These are phyloP conservation scores for Mythimna ferrago DNA, from an alignment of 2,888 invertebrate genomes.

Conservation along the genomic window DNA sequence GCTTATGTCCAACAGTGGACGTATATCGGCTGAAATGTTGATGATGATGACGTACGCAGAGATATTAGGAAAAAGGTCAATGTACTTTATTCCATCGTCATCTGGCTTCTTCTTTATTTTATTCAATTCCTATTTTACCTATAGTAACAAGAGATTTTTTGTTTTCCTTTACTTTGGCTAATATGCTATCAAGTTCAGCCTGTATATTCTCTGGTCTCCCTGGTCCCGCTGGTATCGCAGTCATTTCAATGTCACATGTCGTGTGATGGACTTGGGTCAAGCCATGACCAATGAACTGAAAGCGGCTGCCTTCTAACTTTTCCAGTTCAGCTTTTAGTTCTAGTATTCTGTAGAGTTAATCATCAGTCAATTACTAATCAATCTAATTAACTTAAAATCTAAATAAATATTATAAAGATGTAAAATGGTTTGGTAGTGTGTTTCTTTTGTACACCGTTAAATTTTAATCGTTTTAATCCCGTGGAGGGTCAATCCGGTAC, in stretches of 20 bases:
- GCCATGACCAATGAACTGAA: slow-evolving; percentile 74
- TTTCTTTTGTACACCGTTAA: too few relatives aligned
- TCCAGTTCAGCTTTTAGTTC: slow-evolving; percentile 77
- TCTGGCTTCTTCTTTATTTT: neutral
- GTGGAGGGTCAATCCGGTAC: too few relatives aligned
- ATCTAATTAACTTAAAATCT: too few relatives aligned
- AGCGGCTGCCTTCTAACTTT: slow-evolving; percentile 74
- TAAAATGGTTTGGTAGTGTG: too few relatives aligned
- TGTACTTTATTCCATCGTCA: too few relatives aligned
- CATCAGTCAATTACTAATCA: too few relatives aligned
- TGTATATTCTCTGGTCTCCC: slow-evolving; percentile 68
- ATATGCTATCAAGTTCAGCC: slow-evolving; percentile 64
- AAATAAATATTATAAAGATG: too few relatives aligned
- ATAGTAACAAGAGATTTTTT: slow-evolving; percentile 53
- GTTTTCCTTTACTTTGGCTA: slow-evolving; percentile 66
- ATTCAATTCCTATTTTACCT: slow-evolving; percentile 24
- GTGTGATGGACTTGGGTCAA: slow-evolving; percentile 73
- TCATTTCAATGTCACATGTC: slow-evolving; percentile 71
- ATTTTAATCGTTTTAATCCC: too few relatives aligned
- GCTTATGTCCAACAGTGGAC: too few relatives aligned
- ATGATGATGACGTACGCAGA: too few relatives aligned
- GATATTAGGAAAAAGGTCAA: too few relatives aligned
- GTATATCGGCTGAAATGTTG: too few relatives aligned
- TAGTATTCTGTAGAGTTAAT: slow-evolving; percentile 70
- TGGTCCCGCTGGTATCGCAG: slow-evolving; percentile 63